These are phyloP conservation scores for Distichodus sexfasciatus DNA, from an alignment of 2,797 vertebrate genomes.

Conservation along the genomic window DNA sequence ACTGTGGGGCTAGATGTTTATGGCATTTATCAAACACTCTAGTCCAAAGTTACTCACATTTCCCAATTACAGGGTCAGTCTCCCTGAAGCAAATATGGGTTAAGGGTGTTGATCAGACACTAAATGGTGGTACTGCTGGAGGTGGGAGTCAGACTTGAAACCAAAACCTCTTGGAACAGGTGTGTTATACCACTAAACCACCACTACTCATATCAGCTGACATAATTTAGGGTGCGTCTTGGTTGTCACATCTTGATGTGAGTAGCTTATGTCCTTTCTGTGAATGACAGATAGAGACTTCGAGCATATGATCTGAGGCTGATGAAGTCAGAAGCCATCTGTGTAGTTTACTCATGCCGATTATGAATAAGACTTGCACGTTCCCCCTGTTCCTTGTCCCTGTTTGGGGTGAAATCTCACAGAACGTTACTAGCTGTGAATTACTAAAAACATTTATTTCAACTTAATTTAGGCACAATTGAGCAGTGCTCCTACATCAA, in stretches of 20 bases:
- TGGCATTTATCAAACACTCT: too few species aligned
- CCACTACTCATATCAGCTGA: too few species aligned
- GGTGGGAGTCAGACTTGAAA: too few species aligned
- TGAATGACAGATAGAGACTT: constrained; percentile 8
- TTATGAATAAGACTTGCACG: neutral
- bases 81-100: too few species aligned
- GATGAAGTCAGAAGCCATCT: constrained; percentile 12
- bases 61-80: too few species aligned
- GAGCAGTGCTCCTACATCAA: constrained; percentile 80
- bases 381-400: constrained; percentile 12
- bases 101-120: too few species aligned
- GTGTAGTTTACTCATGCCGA: constrained; percentile 33
- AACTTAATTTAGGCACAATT: constrained; percentile 35
- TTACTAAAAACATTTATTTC: too few species aligned
- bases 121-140: too few species aligned
- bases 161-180: too few species aligned
- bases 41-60: too few species aligned
- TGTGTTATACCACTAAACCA: too few species aligned
- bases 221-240: neutral
- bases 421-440: neutral
- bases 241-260: neutral
- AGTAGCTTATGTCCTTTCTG: neutral
- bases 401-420: neutral
- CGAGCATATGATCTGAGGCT: constrained; percentile 14
- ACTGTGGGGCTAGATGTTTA: too few species aligned